Conservation (phyloP, 2,797 vertebrate species). For the Pampus argenteus region DNA sequence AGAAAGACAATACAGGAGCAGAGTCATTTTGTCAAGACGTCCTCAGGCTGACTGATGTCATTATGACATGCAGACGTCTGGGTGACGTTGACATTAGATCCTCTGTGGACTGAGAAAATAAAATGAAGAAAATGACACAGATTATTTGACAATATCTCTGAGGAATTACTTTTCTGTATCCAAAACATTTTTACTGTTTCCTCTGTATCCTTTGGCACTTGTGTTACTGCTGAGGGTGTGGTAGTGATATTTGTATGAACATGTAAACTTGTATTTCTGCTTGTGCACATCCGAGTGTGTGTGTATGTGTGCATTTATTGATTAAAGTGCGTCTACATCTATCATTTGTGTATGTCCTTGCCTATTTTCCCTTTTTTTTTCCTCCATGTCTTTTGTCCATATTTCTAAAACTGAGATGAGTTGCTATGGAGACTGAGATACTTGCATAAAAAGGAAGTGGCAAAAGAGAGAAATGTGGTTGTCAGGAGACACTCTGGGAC, state of each 20-base stretch:
- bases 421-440: conserved; percentile 84
- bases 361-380: conserved; percentile 46
- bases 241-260: neutral
- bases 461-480: conserved; percentile 71
- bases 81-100: neutral
- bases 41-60: conserved; percentile 11
- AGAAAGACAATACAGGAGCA: neutral
- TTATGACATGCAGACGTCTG: neutral
- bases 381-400: conserved; percentile 71
- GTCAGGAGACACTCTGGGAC: conserved; percentile 63
- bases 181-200: neutral
- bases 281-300: neutral
- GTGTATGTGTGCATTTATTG: conserved; percentile 29
- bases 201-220: neutral
- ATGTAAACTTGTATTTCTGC: conserved; percentile 9
- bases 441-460: conserved; percentile 69
- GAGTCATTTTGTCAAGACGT: neutral
- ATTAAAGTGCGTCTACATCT: conserved; percentile 31
- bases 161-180: neutral
- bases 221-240: neutral
- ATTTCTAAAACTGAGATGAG: conserved; percentile 72
- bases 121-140: neutral
- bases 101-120: neutral
- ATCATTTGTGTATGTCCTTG: conserved; percentile 68
- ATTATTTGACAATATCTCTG: neutral